Evolutionary conservation across 2,113 vertebrate genomes (phyloP), one percentile per base, ranked within the genome.

Genomic region (Psittacula cyanocephala): DNA sequence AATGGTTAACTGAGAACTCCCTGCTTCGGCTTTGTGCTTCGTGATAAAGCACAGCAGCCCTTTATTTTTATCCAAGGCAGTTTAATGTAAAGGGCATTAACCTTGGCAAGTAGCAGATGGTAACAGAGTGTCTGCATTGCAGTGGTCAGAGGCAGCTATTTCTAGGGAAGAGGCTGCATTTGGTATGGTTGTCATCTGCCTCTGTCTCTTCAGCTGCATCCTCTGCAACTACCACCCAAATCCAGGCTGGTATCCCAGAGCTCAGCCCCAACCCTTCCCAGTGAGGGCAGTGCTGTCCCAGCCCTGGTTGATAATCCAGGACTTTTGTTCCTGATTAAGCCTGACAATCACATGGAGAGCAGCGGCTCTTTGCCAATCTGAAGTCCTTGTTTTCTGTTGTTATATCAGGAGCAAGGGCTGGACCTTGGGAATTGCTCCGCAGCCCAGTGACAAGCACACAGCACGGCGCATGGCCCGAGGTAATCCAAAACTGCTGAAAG

Each of bases 1-100:
- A 97, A 97, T 94, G 81, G 91, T 97, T 97, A 97, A 97, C 95
- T 33, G 79, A 44, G 87, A 82, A 39, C 81, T 96, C 84, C 16
- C 70, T 88, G 70, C 81, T 77, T 59, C 59, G 39, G 72, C 67
- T 80, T 79, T 44, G 17, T 2, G 33, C 64, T 60, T 37, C 28
- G 39, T 19, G 64, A 88, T 82, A 84, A 75, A 94, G 87, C 53
- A n/a, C 85, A 81, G 71, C 62, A 83, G 63, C n/a, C 44, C 72
- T 47, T 94, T 90, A 75, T 78, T 92, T 95, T 81, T 50, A 77
- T 71, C 89, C 76, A 49, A 55, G 86, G 90, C 64, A 76, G 81
- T 71, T 86, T 82, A 86, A 90, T 6, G 49, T 47, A 81, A 87
- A 94, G 90, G 75, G 33, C 92, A 68, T 88, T 52, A 59, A 71